phyloP scores from a whole-genome alignment of 1,140 invertebrate species.

The Drosophila ogumai region DNA sequence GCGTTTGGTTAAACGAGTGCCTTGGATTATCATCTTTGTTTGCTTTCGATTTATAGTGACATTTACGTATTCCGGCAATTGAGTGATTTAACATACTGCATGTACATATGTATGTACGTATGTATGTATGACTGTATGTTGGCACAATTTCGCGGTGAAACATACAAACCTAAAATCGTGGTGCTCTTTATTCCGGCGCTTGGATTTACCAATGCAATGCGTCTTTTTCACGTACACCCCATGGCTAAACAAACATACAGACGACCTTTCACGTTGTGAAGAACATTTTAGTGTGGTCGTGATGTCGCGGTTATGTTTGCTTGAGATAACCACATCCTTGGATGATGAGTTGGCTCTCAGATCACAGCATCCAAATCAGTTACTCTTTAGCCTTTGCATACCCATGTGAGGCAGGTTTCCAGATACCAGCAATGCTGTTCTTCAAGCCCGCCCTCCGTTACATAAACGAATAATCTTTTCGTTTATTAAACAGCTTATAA shows the following conservation, averaged over 20 bases:
- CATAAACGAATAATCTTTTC: slow-evolving; percentile 30
- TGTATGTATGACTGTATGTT: slow-evolving; percentile 24
- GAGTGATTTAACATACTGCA: not conserved
- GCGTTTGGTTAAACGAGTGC: not conserved
- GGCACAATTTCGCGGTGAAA: slow-evolving; percentile 12
- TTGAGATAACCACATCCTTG: not conserved
- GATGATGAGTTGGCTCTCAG: not conserved
- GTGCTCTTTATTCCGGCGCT: slow-evolving; percentile 14
- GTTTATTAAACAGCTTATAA: slow-evolving; percentile 28
- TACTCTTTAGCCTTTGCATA: not conserved
- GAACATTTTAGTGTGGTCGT: not conserved
- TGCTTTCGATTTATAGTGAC: not conserved
- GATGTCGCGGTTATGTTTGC: not conserved
- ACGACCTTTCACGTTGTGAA: not conserved
- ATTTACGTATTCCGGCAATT: not conserved
- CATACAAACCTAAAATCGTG: slow-evolving; percentile 16
- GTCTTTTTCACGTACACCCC: not conserved
- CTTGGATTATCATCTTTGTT: not conserved
- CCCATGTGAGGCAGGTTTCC: not conserved
- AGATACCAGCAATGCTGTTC: slow-evolving; percentile 2
- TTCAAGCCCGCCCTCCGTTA: slow-evolving; percentile 4
- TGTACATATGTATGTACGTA: slow-evolving; percentile 4
- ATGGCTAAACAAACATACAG: not conserved
- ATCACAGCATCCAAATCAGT: not conserved
- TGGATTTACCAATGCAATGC: slow-evolving; percentile 1